Evolutionary conservation across 92 coral and sea anemone species (phyloP).

Genomic region (Palythoa heliodiscus): DNA sequence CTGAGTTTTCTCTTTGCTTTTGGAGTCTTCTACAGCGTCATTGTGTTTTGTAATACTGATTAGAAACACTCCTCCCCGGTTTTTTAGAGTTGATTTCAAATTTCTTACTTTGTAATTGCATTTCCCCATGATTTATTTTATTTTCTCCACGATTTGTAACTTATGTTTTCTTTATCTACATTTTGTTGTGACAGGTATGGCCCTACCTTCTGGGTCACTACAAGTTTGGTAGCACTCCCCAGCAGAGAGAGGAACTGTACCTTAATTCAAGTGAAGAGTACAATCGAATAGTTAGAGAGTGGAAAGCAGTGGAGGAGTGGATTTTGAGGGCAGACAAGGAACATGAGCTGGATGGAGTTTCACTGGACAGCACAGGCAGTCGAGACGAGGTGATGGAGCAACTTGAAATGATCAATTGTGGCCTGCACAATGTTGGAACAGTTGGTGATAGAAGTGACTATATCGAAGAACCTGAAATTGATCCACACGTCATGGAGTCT

Average conservation of each 20-base stretch:
- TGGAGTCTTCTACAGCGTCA: too few relatives aligned
- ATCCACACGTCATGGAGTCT: conserved; percentile 59
- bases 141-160: background rate
- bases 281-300: conserved; percentile 74
- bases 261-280: conserved; percentile 60
- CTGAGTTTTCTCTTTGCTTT: too few relatives aligned
- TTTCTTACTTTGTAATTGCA: background rate
- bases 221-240: conserved; percentile 86
- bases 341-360: conserved; percentile 88
- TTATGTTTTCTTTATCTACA: background rate
- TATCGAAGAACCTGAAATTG: conserved; percentile 81
- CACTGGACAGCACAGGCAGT: conserved; percentile 93
- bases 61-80: too few relatives aligned
- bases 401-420: conserved; percentile 81
- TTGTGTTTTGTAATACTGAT: too few relatives aligned
- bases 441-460: conserved; percentile 21
- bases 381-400: conserved; percentile 93
- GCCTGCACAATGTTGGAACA: conserved; percentile 66
- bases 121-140: background rate
- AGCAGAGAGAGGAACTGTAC: conserved; percentile 74
- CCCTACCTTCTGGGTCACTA: conserved; percentile 92
- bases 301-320: conserved; percentile 88
- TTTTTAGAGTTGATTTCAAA: too few relatives aligned
- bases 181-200: conserved; percentile 71
- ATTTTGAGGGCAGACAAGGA: conserved; percentile 81